These are phyloP conservation scores for Bucco capensis DNA, from an alignment of 2,113 vertebrate species.

Conservation along the genomic window DNA sequence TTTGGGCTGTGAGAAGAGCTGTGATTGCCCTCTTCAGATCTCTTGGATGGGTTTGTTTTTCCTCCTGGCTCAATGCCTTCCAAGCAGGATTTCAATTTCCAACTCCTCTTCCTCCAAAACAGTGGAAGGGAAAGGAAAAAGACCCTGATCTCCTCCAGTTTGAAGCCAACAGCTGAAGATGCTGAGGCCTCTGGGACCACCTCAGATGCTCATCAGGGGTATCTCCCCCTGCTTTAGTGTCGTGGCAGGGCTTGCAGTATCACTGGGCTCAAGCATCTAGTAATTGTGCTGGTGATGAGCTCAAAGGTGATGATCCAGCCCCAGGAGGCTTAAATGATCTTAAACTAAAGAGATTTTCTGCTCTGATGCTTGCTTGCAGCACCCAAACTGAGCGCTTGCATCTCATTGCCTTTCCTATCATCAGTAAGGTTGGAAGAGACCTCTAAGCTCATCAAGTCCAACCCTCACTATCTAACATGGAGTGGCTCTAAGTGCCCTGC, in stretches of 20 bases:
- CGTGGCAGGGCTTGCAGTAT: too few relatives aligned
- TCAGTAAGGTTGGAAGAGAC: too few relatives aligned
- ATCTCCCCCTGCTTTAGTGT: neutral
- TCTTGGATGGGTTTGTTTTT: conserved; percentile 32
- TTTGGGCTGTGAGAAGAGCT: conserved; percentile 6
- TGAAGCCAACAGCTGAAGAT: neutral
- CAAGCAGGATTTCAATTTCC: neutral
- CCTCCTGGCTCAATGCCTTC: neutral
- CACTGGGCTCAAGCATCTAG: fast-evolving
- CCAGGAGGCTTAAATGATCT: neutral
- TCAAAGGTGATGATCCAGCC: neutral
- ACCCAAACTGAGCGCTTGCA: neutral
- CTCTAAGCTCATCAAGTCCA: too few relatives aligned
- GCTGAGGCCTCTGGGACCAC: fast-evolving
- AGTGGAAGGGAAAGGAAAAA: fast-evolving
- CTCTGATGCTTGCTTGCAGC: neutral
- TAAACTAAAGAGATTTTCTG: neutral
- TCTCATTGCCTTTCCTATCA: neutral
- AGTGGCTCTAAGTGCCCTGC: neutral
- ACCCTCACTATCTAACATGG: fast-evolving
- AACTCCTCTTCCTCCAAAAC: neutral
- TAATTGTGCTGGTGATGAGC: neutral
- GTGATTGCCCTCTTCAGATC: conserved; percentile 32
- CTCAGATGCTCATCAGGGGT: fast-evolving
- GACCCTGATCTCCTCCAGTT: neutral